Percentiles rank a stretch among this genome's conserved stretches.
Evolutionary conservation across 2,113 vertebrate species (phyloP).

Genomic region (Sapayoa aenigma): DNA sequence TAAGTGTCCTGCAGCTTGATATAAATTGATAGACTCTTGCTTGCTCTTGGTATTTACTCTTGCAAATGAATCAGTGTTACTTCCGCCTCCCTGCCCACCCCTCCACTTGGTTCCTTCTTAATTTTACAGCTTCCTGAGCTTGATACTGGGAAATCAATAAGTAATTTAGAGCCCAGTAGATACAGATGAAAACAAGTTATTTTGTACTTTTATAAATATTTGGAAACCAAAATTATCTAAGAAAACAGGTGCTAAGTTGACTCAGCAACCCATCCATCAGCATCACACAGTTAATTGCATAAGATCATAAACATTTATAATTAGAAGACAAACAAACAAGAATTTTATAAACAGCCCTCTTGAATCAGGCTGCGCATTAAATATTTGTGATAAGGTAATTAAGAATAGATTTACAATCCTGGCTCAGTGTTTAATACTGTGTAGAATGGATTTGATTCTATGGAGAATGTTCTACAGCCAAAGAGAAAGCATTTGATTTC

Average conservation of each 20-base stretch:
- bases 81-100: slow-evolving; percentile 25
- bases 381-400: slow-evolving; percentile 72
- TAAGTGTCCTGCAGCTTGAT: background rate
- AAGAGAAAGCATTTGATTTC: slow-evolving; percentile 38
- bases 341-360: slow-evolving; percentile 70
- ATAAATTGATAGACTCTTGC: background rate
- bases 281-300: slow-evolving; percentile 72
- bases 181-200: slow-evolving; percentile 59
- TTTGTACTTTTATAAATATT: slow-evolving; percentile 69
- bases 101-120: slow-evolving; percentile 54
- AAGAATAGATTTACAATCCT: slow-evolving; percentile 64
- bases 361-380: slow-evolving; percentile 67
- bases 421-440: slow-evolving; percentile 38
- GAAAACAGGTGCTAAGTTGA: slow-evolving; percentile 67
- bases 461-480: slow-evolving; percentile 36
- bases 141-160: slow-evolving; percentile 77
- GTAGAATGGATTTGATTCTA: slow-evolving; percentile 49
- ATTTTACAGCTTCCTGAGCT: slow-evolving; percentile 68
- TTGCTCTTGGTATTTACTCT: slow-evolving; percentile 20
- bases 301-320: slow-evolving; percentile 69
- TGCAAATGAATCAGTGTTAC: slow-evolving; percentile 45
- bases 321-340: slow-evolving; percentile 69
- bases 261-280: slow-evolving; percentile 66
- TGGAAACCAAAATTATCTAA: slow-evolving; percentile 68
- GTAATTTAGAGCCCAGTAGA: slow-evolving; percentile 72